Base-by-base conservation (phyloP, 2,113 vertebrate genomes). In the Aphelocoma coerulescens region DNA sequence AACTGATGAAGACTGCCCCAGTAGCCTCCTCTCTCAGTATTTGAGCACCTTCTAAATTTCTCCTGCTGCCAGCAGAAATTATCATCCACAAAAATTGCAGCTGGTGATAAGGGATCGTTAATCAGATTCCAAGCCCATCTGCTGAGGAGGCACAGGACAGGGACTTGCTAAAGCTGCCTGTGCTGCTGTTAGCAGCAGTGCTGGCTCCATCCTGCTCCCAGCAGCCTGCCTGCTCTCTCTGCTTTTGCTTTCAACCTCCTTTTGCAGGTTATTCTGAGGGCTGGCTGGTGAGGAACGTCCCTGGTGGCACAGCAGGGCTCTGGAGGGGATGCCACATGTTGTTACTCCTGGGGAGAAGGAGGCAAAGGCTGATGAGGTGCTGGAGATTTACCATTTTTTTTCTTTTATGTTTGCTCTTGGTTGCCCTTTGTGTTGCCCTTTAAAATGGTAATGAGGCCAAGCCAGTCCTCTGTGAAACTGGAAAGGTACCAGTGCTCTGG, bases 291-390 rank as follows among this genome's bases (percentile, higher is more conserved):
- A 54, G 41, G 20, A 19, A 18, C 7, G 17, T 39, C 54, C 52
- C 13, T 51, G 48, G 58, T 22, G 41, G 75, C 2, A 1, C 44
- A 6, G 54, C 5, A 3, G 30, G 49, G 41, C 37, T 61, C 35
- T 0, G 0, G 52, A 66, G 37, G 37, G 6, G n/a, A 67, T 32
- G 35, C 46, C 15, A 1, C 0, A 0, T 0, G 0, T 49, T 37
- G 6, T 23, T 67, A 41, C 10, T 92, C 21, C 52, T 55, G 27
- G 27, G 21, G 33, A 71, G 43, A 9, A 76, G 55, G 18, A 14
- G 22, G 59, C 12, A 52, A 63, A 92, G 8, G 43, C 48, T 91
- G 27, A 21, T 10, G 43, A 81, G 61, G 80, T 58, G 72, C 78
- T 55, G 43, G 26, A 52, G 30, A 26, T 93, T 91, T 67, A 35